These are phyloP conservation scores for Odontesthes bonariensis DNA, from an alignment of 2,113 vertebrate species.

Conservation along the genomic window DNA sequence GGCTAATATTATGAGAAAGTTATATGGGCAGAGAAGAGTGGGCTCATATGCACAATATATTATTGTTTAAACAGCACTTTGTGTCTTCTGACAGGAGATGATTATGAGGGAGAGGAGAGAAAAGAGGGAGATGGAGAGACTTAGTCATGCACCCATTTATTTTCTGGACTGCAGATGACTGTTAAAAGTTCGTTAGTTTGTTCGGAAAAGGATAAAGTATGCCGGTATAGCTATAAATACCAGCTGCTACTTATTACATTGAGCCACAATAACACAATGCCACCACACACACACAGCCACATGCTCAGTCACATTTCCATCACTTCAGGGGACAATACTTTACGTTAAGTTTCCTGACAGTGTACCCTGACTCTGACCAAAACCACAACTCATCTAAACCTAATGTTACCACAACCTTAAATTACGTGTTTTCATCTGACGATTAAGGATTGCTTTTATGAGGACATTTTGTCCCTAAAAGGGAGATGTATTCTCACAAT, in stretches of 20 bases:
- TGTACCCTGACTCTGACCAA: constrained; percentile 11
- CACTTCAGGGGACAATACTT: constrained; percentile 9
- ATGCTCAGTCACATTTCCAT: constrained; percentile 13
- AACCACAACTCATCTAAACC: constrained; percentile 7
- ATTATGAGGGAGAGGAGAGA: constrained; percentile 31
- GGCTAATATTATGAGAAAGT: constrained; percentile 19
- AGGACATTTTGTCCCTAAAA: background rate
- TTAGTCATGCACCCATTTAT: constrained; percentile 61
- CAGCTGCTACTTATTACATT: constrained; percentile 73
- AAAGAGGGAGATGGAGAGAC: constrained; percentile 44
- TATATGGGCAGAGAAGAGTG: constrained; percentile 18
- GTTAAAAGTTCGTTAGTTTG: constrained; percentile 64
- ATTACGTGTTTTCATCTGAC: constrained; percentile 2
- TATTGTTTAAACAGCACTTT: constrained; percentile 23
- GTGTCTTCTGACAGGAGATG: constrained; percentile 27
- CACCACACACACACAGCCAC: constrained; percentile 16
- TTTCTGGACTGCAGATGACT: constrained; percentile 69
- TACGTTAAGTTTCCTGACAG: constrained; percentile 15
- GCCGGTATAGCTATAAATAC: constrained; percentile 52
- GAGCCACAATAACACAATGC: constrained; percentile 46
- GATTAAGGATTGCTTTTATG: constrained; percentile 15
- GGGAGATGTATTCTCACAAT: background rate
- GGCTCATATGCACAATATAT: background rate
- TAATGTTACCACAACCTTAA: constrained; percentile 6
- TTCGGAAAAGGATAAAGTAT: constrained; percentile 64